A percentile compares a stretch with the other conserved stretches of the same genome.
Conservation (phyloP, 2,888 invertebrate species). For the Caenorhabditis virilis region DNA sequence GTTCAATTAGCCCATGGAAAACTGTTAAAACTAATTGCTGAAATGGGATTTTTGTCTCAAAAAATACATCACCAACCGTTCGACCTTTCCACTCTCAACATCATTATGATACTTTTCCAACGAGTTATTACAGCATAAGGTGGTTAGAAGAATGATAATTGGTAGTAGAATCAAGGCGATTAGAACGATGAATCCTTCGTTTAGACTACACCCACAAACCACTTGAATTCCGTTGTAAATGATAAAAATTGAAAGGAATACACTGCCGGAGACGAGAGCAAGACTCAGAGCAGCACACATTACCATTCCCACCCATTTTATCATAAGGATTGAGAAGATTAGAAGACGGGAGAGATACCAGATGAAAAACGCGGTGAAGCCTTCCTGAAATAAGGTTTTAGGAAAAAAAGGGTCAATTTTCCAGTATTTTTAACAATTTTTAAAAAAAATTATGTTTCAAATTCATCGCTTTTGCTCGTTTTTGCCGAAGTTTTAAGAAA, state of each 20-base stretch:
- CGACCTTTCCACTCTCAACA: slow-evolving; percentile 44
- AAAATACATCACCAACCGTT: too few species aligned
- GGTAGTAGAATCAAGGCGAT: slow-evolving; percentile 31
- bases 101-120: slow-evolving; percentile 51
- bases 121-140: slow-evolving; percentile 56
- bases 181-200: slow-evolving; percentile 45
- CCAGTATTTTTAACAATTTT: background rate
- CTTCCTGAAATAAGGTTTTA: too few species aligned
- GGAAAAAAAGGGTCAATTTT: background rate
- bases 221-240: slow-evolving; percentile 55
- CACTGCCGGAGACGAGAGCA: slow-evolving; percentile 43
- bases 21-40: too few species aligned
- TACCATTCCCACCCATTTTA: slow-evolving; percentile 50
- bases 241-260: slow-evolving; percentile 51
- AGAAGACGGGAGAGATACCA: slow-evolving; percentile 38
- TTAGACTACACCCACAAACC: slow-evolving; percentile 53
- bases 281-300: slow-evolving; percentile 44
- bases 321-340: slow-evolving; percentile 29
- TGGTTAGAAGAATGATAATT: slow-evolving; percentile 50
- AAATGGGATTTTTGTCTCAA: too few species aligned
- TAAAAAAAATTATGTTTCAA: background rate
- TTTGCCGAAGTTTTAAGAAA: background rate
- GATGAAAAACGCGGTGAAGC: slow-evolving; percentile 23
- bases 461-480: background rate
- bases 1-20: too few species aligned